A percentile compares a stretch with the other conserved stretches of the same genome.
These are phyloP conservation scores for Colistium nudipinnis DNA, from an alignment of 2,113 vertebrate genomes.

Conservation along the genomic window DNA sequence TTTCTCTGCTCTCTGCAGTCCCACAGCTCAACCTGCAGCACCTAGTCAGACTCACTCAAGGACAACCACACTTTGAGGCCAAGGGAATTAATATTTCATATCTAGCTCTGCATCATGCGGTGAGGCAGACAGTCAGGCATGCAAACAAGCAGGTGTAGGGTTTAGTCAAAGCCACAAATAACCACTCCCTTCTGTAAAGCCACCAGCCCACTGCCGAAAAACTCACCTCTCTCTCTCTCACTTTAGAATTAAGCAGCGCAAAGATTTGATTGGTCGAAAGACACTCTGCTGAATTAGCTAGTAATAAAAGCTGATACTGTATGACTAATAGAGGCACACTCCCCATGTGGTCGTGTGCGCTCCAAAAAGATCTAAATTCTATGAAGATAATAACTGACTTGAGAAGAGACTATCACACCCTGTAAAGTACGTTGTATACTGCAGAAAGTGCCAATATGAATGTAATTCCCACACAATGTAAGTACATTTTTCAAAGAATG, in stretches of 20 bases:
- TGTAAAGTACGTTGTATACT: not conserved
- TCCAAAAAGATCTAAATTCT: not conserved
- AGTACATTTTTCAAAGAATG: not conserved
- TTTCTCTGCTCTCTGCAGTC: conserved; percentile 55
- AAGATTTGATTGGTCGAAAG: not conserved
- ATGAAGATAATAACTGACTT: not conserved
- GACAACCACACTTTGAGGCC: conserved; percentile 65
- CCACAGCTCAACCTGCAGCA: conserved; percentile 59
- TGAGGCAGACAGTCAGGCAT: conserved; percentile 56
- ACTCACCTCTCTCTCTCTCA: not conserved
- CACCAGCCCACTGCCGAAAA: not conserved
- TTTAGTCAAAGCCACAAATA: conserved; percentile 18
- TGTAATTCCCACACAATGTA: not conserved
- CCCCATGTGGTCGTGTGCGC: not conserved
- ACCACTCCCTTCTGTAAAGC: conserved; percentile 36
- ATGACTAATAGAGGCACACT: not conserved
- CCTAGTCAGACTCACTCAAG: conserved; percentile 69
- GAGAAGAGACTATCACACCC: not conserved
- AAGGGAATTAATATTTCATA: conserved; percentile 79
- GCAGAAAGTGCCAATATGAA: not conserved
- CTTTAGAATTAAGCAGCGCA: not conserved
- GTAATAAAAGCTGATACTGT: not conserved
- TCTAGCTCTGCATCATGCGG: conserved; percentile 66
- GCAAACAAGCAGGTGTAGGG: conserved; percentile 26
- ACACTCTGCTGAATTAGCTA: not conserved